Evolutionary conservation across 64 coral and sea anemone genomes (phyloP), one percentile per base, ranked within the genome.

Genomic region (Anthopleura sola): DNA sequence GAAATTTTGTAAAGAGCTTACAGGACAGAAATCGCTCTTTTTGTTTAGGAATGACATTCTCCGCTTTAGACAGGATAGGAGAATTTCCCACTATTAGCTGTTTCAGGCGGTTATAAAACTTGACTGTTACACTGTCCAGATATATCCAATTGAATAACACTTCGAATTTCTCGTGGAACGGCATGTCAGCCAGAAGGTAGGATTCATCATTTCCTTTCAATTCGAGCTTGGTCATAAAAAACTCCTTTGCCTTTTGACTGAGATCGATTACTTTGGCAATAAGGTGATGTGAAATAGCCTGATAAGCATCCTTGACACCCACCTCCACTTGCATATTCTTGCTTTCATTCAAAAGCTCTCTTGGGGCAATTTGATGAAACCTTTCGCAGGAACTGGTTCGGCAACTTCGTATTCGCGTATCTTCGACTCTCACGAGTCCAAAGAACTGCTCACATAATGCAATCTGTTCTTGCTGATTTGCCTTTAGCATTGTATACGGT

Each of bases 381-480:
- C 76, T 21, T 86, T 86, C 44, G 84, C 86, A 60, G 18, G n/a
- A 48, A 68, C 78, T 78, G 40, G 80, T 6, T 86, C 37, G 56
- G 87, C 82, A 81, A 47, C 85, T 81, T 8, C 64, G 62, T 14
- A 62, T 48, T 62, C 82, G 68, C 21, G 55, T 37, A 12, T 68
- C 56, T 13, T 79, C 85, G 24, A 83, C 78, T 86, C 29, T 83
- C 15, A 24, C 37, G 74, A 96, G 55, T 78, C 90, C 94, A 78
- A 92, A 96, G 75, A 86, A 78, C 32, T 86, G 68, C 83, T 96
- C 94, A 55, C 94, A 96, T 56, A 37, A 50, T 26, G 19, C 78
- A 55, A 92, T 53, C 85, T 57, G 82, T 26, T 36, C 78, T 24
- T 78, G 84, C 29, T 86, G 71, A 23, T 7, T 68, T 16, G 24